Evolutionary conservation across 2,797 vertebrate genomes (phyloP).

Genomic region (Cuniculus paca): DNA sequence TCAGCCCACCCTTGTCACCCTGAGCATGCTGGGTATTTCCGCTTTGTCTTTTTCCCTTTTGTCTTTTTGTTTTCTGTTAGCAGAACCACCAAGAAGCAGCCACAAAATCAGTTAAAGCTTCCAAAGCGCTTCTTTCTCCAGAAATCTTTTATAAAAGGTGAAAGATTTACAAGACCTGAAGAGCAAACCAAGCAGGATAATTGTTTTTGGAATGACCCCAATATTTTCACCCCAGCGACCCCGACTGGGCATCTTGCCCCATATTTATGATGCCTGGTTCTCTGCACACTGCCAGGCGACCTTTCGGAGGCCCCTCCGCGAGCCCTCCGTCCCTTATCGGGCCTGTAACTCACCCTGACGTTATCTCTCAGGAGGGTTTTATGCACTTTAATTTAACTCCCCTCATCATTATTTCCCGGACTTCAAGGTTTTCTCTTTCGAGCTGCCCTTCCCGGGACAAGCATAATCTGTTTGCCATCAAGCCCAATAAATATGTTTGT

Average conservation of each 20-base stretch:
- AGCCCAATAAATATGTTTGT: slow-evolving; percentile 82
- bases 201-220: slow-evolving; percentile 84
- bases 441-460: slow-evolving; percentile 83
- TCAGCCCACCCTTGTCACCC: neutral
- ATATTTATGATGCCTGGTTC: slow-evolving; percentile 79
- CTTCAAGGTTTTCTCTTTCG: slow-evolving; percentile 82
- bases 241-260: slow-evolving; percentile 77
- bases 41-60: slow-evolving; percentile 24
- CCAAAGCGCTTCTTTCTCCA: slow-evolving; percentile 75
- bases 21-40: slow-evolving; percentile 67
- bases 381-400: slow-evolving; percentile 83
- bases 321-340: slow-evolving; percentile 77
- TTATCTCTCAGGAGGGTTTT: slow-evolving; percentile 82
- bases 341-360: slow-evolving; percentile 84
- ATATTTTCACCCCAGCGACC: slow-evolving; percentile 79
- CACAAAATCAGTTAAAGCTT: slow-evolving; percentile 72
- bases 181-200: slow-evolving; percentile 79
- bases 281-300: slow-evolving; percentile 45
- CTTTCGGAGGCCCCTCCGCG: slow-evolving; percentile 72
- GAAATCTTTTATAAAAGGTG: slow-evolving; percentile 83
- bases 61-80: slow-evolving; percentile 66
- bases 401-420: slow-evolving; percentile 81
- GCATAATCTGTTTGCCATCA: slow-evolving; percentile 85
- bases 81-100: slow-evolving; percentile 44
- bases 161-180: slow-evolving; percentile 83